These are phyloP conservation scores for Eledone cirrhosa DNA, from an alignment of 2,888 invertebrate genomes.

Conservation along the genomic window DNA sequence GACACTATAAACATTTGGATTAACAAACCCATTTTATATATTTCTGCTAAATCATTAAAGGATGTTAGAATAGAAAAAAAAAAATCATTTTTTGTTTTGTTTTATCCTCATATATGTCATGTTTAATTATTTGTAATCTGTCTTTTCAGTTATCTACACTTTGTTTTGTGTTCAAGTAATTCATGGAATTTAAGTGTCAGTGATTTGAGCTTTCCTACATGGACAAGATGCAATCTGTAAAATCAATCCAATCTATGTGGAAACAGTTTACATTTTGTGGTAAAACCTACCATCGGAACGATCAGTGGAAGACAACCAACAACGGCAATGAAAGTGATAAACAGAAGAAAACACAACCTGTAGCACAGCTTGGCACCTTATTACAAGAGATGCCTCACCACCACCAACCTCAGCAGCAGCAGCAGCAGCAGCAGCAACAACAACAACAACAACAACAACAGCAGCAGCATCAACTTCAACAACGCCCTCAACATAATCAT, in stretches of 20 bases:
- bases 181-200: too few relatives aligned
- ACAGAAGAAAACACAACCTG: not conserved
- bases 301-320: conserved; percentile 4
- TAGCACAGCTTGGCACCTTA: not conserved
- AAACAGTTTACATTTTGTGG: conserved; percentile 22
- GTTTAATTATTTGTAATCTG: too few relatives aligned
- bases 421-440: not conserved
- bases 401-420: not conserved
- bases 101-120: too few relatives aligned
- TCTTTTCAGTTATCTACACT: too few relatives aligned
- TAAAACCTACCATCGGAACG: conserved; percentile 17
- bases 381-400: not conserved
- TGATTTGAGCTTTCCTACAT: too few relatives aligned
- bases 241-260: conserved; percentile 26
- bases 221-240: not conserved
- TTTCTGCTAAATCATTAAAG: too few relatives aligned
- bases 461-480: not conserved
- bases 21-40: too few relatives aligned
- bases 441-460: not conserved
- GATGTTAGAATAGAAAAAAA: too few relatives aligned
- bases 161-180: too few relatives aligned
- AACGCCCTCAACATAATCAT: not conserved
- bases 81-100: too few relatives aligned
- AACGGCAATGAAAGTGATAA: not conserved
- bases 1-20: too few relatives aligned